phyloP scores from a whole-genome alignment of 2,113 vertebrate genomes.

The Micronycteris hirsuta region DNA sequence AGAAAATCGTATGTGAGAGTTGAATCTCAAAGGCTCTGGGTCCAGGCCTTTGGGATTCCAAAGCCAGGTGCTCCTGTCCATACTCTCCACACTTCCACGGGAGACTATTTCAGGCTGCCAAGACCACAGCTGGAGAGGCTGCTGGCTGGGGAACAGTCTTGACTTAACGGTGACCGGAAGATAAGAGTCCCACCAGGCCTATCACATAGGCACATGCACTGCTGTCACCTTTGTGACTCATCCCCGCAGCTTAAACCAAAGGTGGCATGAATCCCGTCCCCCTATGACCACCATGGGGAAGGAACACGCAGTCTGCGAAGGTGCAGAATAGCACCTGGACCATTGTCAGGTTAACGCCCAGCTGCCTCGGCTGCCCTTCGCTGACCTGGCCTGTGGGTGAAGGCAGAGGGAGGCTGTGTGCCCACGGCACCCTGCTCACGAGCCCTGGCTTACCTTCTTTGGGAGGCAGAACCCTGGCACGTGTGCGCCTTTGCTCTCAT shows the following conservation, averaged over 20 bases:
- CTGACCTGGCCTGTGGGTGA: not conserved
- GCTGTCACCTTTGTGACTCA: not conserved
- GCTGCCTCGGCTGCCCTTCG: not conserved
- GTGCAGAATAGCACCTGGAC: not conserved
- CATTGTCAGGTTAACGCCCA: rapidly evolving
- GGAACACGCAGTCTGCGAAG: not conserved
- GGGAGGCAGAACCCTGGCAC: slow-evolving; percentile 98
- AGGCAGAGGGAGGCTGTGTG: rapidly evolving
- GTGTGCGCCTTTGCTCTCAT: slow-evolving; percentile 91
- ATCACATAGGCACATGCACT: not conserved
- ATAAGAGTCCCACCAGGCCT: not conserved
- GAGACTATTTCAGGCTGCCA: not conserved
- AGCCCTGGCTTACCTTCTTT: slow-evolving; percentile 88
- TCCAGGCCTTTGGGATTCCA: not conserved
- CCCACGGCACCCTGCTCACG: rapidly evolving
- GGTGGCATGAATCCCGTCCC: not conserved
- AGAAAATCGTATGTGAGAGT: not conserved
- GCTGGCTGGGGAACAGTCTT: not conserved
- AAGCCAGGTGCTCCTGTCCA: not conserved
- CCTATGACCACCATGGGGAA: not conserved
- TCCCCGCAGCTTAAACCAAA: not conserved
- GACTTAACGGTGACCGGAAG: not conserved
- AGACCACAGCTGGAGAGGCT: not conserved
- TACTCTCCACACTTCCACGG: not conserved
- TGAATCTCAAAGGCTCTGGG: not conserved